A percentile compares a stretch with the other conserved stretches of the same genome.
Evolutionary conservation across 2,888 invertebrate species (phyloP).

Genomic region (Ennomos erosarius): DNA sequence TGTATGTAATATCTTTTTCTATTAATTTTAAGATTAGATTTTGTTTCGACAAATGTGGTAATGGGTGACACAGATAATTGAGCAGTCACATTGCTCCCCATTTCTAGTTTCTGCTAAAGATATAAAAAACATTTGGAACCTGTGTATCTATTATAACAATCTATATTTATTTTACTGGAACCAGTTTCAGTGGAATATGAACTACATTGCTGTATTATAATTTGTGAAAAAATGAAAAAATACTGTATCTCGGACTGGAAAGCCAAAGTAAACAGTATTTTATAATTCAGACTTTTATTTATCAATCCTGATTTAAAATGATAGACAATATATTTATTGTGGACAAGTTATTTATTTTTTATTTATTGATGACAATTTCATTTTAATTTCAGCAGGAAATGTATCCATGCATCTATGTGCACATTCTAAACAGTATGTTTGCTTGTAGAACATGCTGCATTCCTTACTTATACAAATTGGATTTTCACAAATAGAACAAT

Average conservation of each 20-base stretch:
- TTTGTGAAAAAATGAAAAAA: slow-evolving; percentile 76
- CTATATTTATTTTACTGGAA: slow-evolving; percentile 66
- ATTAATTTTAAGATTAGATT: slow-evolving; percentile 77
- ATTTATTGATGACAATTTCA: slow-evolving; percentile 81
- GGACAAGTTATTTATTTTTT: slow-evolving; percentile 51
- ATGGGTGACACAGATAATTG: slow-evolving; percentile 41
- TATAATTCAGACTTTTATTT: slow-evolving; percentile 63
- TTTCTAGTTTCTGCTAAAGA: slow-evolving; percentile 61
- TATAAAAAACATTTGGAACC: slow-evolving; percentile 52
- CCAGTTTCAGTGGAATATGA: slow-evolving; percentile 72
- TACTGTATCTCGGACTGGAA: slow-evolving; percentile 84
- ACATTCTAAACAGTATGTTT: slow-evolving; percentile 90
- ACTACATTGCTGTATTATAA: slow-evolving; percentile 77
- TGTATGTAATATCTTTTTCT: slow-evolving; percentile 81
- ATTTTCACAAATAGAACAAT: slow-evolving; percentile 89
- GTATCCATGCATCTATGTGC: slow-evolving; percentile 81
- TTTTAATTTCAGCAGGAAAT: slow-evolving; percentile 89
- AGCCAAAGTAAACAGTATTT: slow-evolving; percentile 86
- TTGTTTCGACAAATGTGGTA: slow-evolving; percentile 55
- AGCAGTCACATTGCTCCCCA: slow-evolving; percentile 49
- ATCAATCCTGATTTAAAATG: not conserved
- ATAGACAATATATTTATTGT: not conserved
- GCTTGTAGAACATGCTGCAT: slow-evolving; percentile 93
- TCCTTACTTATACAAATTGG: slow-evolving; percentile 89
- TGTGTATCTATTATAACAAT: slow-evolving; percentile 72